phyloP scores from a whole-genome alignment of 53 echinoderm and acorn worm genomes.

The Apostichopus leukothele region DNA sequence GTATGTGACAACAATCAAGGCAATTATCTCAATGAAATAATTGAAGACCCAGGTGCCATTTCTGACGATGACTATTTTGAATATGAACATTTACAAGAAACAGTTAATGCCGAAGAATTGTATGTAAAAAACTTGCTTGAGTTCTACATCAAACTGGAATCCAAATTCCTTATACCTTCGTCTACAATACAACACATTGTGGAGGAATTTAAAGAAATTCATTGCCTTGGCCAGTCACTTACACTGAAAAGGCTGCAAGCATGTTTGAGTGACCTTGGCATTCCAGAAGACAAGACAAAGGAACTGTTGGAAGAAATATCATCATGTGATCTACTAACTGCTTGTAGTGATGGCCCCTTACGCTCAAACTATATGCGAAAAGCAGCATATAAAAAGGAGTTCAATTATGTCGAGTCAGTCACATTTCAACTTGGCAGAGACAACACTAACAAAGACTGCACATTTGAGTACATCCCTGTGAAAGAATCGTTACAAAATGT shows the following conservation, averaged over 20 bases:
- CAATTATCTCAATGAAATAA: no score
- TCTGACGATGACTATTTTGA: background rate
- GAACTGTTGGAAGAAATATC: constrained; percentile 39
- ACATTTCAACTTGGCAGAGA: background rate
- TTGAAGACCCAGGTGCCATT: no score
- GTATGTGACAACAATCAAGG: no score
- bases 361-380: constrained; percentile 43
- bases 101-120: background rate
- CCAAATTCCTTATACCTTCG: constrained; percentile 32
- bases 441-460: background rate
- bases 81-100: background rate
- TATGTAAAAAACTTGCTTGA: constrained; percentile 20
- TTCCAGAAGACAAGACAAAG: constrained; percentile 45
- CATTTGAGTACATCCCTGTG: background rate
- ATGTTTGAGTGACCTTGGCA: constrained; percentile 22
- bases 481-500: constrained; percentile 1
- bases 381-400: background rate
- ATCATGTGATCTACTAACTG: constrained; percentile 10
- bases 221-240: background rate
- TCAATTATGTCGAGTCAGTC: background rate
- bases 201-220: constrained; percentile 38
- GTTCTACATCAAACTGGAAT: no score
- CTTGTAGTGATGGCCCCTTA: constrained; percentile 1
- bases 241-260: constrained; percentile 32
- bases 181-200: constrained; percentile 51